A percentile compares a stretch with the other conserved stretches of the same genome.
These are phyloP conservation scores for Genyomyrus donnyi DNA, from an alignment of 2,113 vertebrate species.

Conservation along the genomic window DNA sequence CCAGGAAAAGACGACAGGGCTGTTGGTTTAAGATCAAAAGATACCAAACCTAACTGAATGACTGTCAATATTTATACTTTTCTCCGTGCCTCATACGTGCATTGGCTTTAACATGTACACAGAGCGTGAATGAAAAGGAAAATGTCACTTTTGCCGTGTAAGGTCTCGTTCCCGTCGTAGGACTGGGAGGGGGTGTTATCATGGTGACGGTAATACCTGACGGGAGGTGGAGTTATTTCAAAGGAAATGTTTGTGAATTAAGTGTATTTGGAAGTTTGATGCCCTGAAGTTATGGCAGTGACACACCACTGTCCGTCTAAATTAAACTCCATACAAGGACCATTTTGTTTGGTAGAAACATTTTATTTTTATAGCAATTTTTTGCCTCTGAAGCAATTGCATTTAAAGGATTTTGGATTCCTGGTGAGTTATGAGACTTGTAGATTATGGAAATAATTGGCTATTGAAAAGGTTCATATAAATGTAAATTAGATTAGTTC, in stretches of 20 bases:
- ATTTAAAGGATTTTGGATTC: constrained; percentile 39
- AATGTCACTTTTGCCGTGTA: neutral
- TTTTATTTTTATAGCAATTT: constrained; percentile 20
- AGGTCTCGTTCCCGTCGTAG: neutral
- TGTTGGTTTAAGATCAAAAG: neutral
- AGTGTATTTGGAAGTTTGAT: neutral
- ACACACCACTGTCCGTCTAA: neutral
- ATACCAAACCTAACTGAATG: neutral
- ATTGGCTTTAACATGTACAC: neutral
- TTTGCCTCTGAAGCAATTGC: constrained; percentile 33
- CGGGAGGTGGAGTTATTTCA: neutral
- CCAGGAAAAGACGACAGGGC: neutral
- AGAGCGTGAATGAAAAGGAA: neutral
- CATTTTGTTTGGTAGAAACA: constrained; percentile 30
- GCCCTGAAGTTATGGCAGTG: neutral
- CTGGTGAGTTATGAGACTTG: constrained; percentile 36
- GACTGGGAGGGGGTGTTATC: neutral
- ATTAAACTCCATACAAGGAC: constrained; percentile 27
- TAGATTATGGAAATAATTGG: constrained; percentile 46
- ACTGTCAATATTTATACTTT: neutral
- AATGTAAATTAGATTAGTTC: constrained; percentile 48
- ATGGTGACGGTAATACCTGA: neutral
- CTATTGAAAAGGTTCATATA: constrained; percentile 43
- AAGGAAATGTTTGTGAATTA: neutral
- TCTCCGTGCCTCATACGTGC: neutral